Conservation (phyloP, 1,140 invertebrate species). For the Argopecten irradians region DNA sequence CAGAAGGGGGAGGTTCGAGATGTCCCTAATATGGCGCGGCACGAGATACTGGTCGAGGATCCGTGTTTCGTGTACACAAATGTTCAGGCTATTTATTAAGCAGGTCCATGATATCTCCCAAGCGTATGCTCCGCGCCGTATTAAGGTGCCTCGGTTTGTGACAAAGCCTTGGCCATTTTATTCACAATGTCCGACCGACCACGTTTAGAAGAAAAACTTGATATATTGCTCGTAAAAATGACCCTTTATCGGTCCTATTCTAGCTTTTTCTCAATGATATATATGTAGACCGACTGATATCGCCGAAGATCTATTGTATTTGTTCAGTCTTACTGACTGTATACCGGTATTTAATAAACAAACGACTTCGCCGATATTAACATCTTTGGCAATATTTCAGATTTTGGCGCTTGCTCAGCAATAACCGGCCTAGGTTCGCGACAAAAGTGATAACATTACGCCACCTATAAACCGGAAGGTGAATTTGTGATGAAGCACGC, state of each 20-base stretch:
- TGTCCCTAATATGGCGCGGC: background rate
- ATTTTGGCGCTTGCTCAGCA: slow-evolving; percentile 6
- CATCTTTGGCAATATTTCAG: slow-evolving; percentile 1
- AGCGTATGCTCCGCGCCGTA: background rate
- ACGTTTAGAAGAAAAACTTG: slow-evolving; percentile 4
- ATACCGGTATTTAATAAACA: background rate
- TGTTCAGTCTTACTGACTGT: background rate
- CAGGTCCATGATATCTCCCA: background rate
- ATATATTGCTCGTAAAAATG: slow-evolving; percentile 18
- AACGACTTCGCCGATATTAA: background rate
- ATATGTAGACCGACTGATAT: background rate
- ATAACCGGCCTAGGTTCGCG: background rate
- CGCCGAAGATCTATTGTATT: background rate
- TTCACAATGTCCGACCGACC: background rate
- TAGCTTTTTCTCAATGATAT: background rate
- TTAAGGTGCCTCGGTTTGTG: background rate
- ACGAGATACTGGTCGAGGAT: background rate
- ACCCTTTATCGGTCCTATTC: background rate
- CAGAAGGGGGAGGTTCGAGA: slow-evolving; percentile 13
- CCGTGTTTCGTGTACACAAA: background rate
- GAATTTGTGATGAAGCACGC: background rate
- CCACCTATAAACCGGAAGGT: background rate
- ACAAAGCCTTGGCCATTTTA: background rate
- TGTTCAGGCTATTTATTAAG: slow-evolving; percentile 6
- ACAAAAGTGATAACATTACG: background rate